A percentile compares a stretch with the other conserved stretches of the same genome.
These are phyloP conservation scores for Umimayanthus kanabou DNA, from an alignment of 92 coral and sea anemone species.

Conservation along the genomic window DNA sequence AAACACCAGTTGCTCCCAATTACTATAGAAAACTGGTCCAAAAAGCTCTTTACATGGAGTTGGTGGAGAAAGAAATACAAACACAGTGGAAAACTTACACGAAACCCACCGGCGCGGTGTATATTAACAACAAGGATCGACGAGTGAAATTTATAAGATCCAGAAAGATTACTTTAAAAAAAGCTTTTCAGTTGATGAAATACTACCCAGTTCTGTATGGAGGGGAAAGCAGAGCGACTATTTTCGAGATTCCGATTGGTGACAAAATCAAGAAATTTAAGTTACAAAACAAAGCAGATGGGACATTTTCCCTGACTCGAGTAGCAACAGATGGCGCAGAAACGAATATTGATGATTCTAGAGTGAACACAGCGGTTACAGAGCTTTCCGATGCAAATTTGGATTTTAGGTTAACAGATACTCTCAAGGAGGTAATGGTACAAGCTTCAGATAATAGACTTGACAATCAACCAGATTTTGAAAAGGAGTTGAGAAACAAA, in stretches of 20 bases:
- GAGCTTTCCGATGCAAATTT: neutral
- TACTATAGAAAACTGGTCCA: neutral
- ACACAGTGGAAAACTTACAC: neutral
- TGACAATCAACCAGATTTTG: conserved; percentile 28
- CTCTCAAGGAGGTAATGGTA: neutral
- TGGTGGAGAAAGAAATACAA: neutral
- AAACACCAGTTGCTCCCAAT: neutral
- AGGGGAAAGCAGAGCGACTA: neutral
- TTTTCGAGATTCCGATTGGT: conserved; percentile 41
- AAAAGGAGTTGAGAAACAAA: neutral
- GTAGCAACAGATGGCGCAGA: neutral
- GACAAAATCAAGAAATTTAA: conserved; percentile 20
- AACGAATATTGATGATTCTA: no score
- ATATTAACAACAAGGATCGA: neutral
- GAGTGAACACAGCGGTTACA: neutral
- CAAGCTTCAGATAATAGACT: neutral
- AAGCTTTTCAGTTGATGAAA: conserved; percentile 21
- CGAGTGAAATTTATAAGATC: neutral
- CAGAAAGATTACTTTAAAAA: neutral
- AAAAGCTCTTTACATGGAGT: neutral
- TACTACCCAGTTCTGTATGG: conserved; percentile 20
- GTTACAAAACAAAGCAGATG: conserved; percentile 22
- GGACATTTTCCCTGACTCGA: conserved; percentile 23
- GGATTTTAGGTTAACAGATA: neutral
- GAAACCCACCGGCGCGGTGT: neutral